A percentile compares a stretch with the other conserved stretches of the same genome.
phyloP scores from a whole-genome alignment of 2,797 vertebrate genomes.

The Betta splendens region DNA sequence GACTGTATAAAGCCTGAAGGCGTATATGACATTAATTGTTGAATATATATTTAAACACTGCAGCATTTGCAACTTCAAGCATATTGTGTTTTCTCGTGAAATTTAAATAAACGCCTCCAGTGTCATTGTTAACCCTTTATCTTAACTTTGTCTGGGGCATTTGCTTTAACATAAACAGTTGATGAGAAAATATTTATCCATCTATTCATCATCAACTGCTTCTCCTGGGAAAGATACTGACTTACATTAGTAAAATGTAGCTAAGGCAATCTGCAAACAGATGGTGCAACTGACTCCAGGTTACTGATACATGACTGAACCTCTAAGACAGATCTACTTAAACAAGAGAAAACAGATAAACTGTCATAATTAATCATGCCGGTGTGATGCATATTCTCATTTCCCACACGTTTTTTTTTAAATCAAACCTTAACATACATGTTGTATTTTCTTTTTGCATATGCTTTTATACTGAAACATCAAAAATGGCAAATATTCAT shows the following conservation, averaged over 20 bases:
- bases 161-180: background rate
- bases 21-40: background rate
- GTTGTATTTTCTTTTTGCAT: constrained; percentile 65
- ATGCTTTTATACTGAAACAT: constrained; percentile 56
- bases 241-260: constrained; percentile 1
- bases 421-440: constrained; percentile 21
- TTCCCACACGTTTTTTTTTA: constrained; percentile 35
- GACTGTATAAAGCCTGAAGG: no score
- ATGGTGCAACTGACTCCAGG: constrained; percentile 11
- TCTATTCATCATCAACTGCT: no score
- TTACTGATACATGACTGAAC: constrained; percentile 8
- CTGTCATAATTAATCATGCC: constrained; percentile 44
- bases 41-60: no score
- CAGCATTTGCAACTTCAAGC: background rate
- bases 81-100: no score
- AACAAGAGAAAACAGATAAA: constrained; percentile 27
- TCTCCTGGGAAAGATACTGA: constrained; percentile 5
- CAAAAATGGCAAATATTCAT: constrained; percentile 44
- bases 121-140: no score
- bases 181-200: no score
- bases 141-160: constrained; percentile 1
- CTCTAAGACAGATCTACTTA: constrained; percentile 7
- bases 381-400: constrained; percentile 46
- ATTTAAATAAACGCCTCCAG: no score
- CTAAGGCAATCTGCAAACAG: constrained; percentile 11